Base-by-base conservation (phyloP, 1,140 invertebrate genomes). In the Druon quercuslanigerum region DNA sequence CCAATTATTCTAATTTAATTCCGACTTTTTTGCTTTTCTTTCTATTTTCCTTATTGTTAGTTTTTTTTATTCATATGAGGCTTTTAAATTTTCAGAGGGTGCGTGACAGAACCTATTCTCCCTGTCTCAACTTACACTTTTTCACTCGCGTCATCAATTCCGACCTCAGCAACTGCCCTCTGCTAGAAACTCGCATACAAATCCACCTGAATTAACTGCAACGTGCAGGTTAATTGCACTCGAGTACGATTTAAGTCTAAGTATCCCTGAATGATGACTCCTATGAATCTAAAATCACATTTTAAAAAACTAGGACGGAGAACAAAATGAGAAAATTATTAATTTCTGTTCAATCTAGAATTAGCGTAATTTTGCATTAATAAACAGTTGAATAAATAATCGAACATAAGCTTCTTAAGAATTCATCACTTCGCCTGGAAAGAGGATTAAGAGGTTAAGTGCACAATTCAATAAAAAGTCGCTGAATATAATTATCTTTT, bases 211-310 rank as follows among this genome's bases (percentile, higher is more conserved):
- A 78, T 72, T 78, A 83, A 80, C 82, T 83, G 81, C 77, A 78
- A 84, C 82, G 70, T 57, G 33, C 57, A 74, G 78, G 80, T 81
- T 84, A 82, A 84, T 84, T 83, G 78, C 78, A 78, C 76, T 75
- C 66, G 79, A 78, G 72, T 40, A 78, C 78, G 81, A 83, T 84
- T 85, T 83, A 75, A 85, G 81, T 80, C 74, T n/a, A 76, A 77
- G 46, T 77, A 79, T 82, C 80, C 81, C 81, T 84, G 79, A 82
- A 50, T 75, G 82, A 51, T 54, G 14, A 52, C n/a, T 52, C n/a
- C 51, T 16, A 9, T 20, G 19, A 12, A 13, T 12, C 5, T 19
- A 8, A 66, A 20, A 12, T 40, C 12, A 4, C 13, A 33, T 66
- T 66, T 56, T 1, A 57, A 57, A 57, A 57, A 19, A 57, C 11